These are phyloP conservation scores for Lophotis ruficrista DNA, from an alignment of 2,113 vertebrate species.

Conservation along the genomic window DNA sequence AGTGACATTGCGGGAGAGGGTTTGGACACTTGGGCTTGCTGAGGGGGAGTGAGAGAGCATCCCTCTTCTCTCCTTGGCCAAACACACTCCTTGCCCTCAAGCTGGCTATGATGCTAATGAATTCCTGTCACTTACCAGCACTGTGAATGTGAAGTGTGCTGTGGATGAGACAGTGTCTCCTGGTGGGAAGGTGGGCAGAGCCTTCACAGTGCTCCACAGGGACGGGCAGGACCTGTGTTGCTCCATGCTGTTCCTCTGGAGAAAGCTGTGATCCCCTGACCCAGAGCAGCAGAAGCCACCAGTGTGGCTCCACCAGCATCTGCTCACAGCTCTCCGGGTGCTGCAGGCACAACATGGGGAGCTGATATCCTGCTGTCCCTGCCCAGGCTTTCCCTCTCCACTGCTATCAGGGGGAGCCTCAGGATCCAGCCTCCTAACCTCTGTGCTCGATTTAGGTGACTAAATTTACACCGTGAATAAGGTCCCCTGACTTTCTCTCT, in stretches of 20 bases:
- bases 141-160: neutral
- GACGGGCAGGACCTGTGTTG: neutral
- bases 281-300: neutral
- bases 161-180: neutral
- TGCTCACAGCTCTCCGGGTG: neutral
- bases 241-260: fast-evolving
- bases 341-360: neutral
- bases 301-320: neutral
- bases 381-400: neutral
- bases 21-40: neutral
- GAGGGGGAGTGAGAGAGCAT: neutral
- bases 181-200: neutral
- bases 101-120: neutral
- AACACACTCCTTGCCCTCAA: neutral
- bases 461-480: neutral
- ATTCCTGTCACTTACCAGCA: neutral
- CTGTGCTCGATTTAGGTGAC: neutral
- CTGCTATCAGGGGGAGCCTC: neutral
- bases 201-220: neutral
- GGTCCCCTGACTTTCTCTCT: neutral
- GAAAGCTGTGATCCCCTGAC: neutral
- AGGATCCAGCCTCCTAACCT: neutral
- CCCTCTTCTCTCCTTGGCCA: neutral
- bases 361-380: neutral
- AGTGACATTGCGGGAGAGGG: fast-evolving